These are phyloP conservation scores for Chaetorhynchus papuensis DNA, from an alignment of 2,113 vertebrate genomes.

Conservation along the genomic window DNA sequence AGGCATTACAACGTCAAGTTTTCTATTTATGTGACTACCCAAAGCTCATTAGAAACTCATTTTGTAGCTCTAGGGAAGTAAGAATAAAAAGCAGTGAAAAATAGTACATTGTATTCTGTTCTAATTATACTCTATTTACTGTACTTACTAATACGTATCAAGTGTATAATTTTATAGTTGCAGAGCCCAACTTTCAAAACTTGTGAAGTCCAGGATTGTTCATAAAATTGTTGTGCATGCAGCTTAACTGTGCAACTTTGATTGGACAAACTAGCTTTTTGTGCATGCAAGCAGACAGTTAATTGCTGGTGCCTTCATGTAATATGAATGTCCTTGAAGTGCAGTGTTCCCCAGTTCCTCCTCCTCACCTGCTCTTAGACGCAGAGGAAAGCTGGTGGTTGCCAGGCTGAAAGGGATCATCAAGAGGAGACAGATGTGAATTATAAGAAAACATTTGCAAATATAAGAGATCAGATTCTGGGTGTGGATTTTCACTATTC, in stretches of 20 bases:
- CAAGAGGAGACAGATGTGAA: background rate
- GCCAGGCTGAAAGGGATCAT: background rate
- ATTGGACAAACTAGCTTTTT: background rate
- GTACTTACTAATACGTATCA: constrained; percentile 65
- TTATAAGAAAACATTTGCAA: background rate
- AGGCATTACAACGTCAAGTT: constrained; percentile 70
- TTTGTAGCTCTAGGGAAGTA: constrained; percentile 69
- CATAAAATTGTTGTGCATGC: background rate
- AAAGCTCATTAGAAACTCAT: constrained; percentile 74
- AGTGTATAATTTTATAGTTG: constrained; percentile 63
- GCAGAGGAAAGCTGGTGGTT: background rate
- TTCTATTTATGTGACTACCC: constrained; percentile 76
- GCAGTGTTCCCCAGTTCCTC: background rate
- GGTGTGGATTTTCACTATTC: background rate
- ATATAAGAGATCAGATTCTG: background rate
- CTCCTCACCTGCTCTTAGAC: background rate
- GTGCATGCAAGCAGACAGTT: background rate
- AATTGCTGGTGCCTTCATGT: background rate
- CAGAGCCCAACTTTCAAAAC: background rate
- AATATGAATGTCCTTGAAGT: background rate
- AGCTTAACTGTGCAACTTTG: background rate
- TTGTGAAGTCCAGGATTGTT: constrained; percentile 17
- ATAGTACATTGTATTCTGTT: constrained; percentile 64
- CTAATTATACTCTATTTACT: constrained; percentile 69
- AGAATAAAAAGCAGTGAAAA: constrained; percentile 64